Percentiles rank a stretch among this genome's conserved stretches.
Conservation (phyloP, 1,140 invertebrate species). For the Drosophila tani region DNA sequence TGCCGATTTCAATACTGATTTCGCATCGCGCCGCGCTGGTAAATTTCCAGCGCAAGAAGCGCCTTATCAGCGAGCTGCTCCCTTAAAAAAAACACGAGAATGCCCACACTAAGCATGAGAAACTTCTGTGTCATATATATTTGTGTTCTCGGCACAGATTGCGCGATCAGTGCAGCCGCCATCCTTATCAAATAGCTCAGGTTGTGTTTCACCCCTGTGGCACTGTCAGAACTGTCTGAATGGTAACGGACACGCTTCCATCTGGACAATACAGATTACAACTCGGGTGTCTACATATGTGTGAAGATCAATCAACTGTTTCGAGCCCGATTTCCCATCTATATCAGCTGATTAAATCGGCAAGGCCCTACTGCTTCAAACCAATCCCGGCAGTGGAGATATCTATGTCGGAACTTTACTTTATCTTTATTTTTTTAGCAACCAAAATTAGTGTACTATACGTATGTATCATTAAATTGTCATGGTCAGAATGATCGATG, state of each 20-base stretch:
- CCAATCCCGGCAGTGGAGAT: not conserved
- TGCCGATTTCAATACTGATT: slow-evolving; percentile 17
- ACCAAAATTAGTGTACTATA: slow-evolving; percentile 5
- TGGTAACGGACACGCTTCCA: slow-evolving; percentile 38
- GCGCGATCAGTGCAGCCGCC: slow-evolving; percentile 48
- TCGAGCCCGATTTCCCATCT: slow-evolving; percentile 8
- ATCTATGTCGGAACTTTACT: slow-evolving; percentile 14
- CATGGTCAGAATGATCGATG: slow-evolving; percentile 36
- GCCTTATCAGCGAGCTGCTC: slow-evolving; percentile 54
- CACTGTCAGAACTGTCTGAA: slow-evolving; percentile 52
- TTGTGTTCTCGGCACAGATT: slow-evolving; percentile 46
- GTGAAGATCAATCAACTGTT: slow-evolving; percentile 63
- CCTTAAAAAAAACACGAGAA: slow-evolving; percentile 39
- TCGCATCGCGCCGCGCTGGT: slow-evolving; percentile 41
- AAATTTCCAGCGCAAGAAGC: slow-evolving; percentile 67
- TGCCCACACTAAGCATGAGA: slow-evolving; percentile 53
- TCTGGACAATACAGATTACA: slow-evolving; percentile 48
- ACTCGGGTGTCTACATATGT: slow-evolving; percentile 60
- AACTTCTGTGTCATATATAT: slow-evolving; percentile 17
- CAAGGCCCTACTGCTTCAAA: not conserved
- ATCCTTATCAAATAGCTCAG: slow-evolving; percentile 57
- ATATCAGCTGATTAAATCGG: slow-evolving; percentile 22
- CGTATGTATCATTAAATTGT: slow-evolving; percentile 27
- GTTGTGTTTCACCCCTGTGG: slow-evolving; percentile 60
- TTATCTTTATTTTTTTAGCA: slow-evolving; percentile 11